Evolutionary conservation across 2,797 vertebrate species (phyloP), one percentile per base, ranked within the genome.

Genomic region (Amazona finschi): DNA sequence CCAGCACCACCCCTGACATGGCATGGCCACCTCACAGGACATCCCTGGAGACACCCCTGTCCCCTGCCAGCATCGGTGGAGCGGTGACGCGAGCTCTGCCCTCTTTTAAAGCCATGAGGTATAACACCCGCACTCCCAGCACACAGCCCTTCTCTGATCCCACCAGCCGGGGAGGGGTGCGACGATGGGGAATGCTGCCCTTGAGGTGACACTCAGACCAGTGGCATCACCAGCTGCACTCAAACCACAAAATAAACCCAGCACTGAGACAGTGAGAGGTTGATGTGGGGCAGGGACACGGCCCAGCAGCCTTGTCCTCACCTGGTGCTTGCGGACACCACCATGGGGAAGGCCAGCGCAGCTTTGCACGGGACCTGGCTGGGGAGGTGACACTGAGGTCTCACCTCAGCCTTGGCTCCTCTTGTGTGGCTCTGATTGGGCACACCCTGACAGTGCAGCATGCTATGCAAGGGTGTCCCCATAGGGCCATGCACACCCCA

Each of bases 331-430:
- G 65, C 41, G 52, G 65, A 65, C 8, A 1, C 30, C 71, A 6
- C 44, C 4, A 4, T 0, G 8, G 49, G 1, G 8, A 50, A 75
- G 49, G 62, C n/a, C 64, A 24, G 15, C 1, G 12, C 1, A 15
- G 38, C 24, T 30, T 30, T 13, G 50, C 19, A 28, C 2, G 10
- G 30, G 58, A 39, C 38, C 13, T 2, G 2, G 21, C 55, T 18
- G 49, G 14, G 31, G 64, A 33, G 43, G 75, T 70, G 76, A 64
- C 70, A 33, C 11, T 6, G 3, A 47, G 52, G 44, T 15, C 52
- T n/a, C 5, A 21, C 28, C 27, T 13, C 7, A 15, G 33, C 30
- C 24, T 11, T 2, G 55, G 47, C 27, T 52, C 11, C 49, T 60
- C 30, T 28, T 57, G 18, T 2, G 31, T 3, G 66, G 33, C 55